These are phyloP conservation scores for Oncorhynchus clarkii DNA, from an alignment of 2,113 vertebrate genomes.

Conservation along the genomic window DNA sequence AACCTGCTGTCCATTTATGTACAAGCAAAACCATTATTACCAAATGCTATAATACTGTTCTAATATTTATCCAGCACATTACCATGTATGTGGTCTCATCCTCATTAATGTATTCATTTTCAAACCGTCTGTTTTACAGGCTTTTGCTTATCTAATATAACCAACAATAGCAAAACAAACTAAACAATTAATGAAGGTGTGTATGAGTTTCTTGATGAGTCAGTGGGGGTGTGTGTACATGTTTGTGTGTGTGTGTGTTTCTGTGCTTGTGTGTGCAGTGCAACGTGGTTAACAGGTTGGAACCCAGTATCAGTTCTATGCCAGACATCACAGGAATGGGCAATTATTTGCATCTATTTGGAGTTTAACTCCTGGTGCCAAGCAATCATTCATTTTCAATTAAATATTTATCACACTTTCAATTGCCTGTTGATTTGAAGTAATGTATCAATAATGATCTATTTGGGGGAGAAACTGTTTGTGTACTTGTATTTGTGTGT, in stretches of 20 bases:
- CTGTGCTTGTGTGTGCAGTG: slow-evolving; percentile 21
- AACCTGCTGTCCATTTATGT: neutral
- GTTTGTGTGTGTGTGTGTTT: neutral
- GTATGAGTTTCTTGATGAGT: neutral
- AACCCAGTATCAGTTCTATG: slow-evolving; percentile 6
- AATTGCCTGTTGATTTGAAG: slow-evolving; percentile 38
- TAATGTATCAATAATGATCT: slow-evolving; percentile 50
- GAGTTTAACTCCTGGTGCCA: slow-evolving; percentile 26
- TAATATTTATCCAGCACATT: neutral
- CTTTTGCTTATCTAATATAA: neutral
- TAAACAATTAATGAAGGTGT: slow-evolving; percentile 21
- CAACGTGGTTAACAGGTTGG: slow-evolving; percentile 31
- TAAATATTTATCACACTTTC: slow-evolving; percentile 57
- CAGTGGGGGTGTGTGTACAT: neutral
- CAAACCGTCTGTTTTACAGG: no score
- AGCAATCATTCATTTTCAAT: slow-evolving; percentile 18
- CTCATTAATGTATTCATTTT: neutral
- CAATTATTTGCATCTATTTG: slow-evolving; percentile 33
- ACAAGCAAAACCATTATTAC: neutral
- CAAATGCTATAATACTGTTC: neutral
- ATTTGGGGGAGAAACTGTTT: slow-evolving; percentile 5
- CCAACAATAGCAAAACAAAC: slow-evolving; percentile 26
- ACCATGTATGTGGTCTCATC: neutral
- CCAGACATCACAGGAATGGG: slow-evolving; percentile 3
- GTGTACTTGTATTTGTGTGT: slow-evolving; percentile 2